phyloP scores from a whole-genome alignment of 2,113 vertebrate species.

The Lathamus discolor region DNA sequence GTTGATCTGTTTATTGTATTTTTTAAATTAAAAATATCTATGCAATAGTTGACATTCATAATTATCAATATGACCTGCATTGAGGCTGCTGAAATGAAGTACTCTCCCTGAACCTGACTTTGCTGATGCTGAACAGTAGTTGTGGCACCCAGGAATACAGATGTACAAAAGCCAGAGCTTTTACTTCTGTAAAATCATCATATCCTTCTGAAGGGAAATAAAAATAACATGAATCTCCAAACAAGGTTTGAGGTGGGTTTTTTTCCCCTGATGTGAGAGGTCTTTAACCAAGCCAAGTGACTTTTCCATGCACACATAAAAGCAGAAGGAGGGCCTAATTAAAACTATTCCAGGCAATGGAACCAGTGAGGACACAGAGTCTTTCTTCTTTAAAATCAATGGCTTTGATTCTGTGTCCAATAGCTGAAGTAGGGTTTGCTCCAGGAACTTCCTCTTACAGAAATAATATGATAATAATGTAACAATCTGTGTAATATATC shows the following conservation, averaged over 20 bases:
- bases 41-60: neutral
- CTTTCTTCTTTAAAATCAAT: neutral
- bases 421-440: neutral
- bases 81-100: neutral
- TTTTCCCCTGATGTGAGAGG: neutral
- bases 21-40: neutral
- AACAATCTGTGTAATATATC: neutral
- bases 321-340: neutral
- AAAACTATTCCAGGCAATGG: neutral
- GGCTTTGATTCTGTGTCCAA: neutral
- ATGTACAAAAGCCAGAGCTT: neutral
- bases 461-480: neutral
- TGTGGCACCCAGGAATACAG: neutral
- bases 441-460: neutral
- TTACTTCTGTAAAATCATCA: neutral
- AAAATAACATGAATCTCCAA: neutral
- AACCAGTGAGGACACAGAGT: neutral
- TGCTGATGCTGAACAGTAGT: neutral
- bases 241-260: rapidly evolving
- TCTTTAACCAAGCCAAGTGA: neutral
- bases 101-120: neutral
- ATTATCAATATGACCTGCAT: neutral
- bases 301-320: neutral
- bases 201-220: neutral
- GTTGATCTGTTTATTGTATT: neutral